Evolutionary conservation across 1,140 invertebrate species (phyloP), one percentile per base, ranked within the genome.

Genomic region (Gyrodactylus salaris): DNA sequence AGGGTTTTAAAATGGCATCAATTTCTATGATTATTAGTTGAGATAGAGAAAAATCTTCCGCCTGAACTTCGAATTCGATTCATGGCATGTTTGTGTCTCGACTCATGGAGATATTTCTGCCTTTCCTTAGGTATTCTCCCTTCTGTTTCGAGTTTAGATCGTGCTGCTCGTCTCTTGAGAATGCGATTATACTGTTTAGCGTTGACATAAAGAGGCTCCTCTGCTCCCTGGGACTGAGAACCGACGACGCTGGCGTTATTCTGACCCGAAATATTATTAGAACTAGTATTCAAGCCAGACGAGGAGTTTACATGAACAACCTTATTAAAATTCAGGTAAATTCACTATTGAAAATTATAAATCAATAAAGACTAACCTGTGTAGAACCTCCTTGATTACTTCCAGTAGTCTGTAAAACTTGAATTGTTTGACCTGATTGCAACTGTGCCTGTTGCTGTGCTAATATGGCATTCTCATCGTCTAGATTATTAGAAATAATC

Each of bases 21-120:
- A n/a, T n/a, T n/a, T n/a, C n/a, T n/a, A n/a, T n/a, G n/a, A n/a
- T n/a, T 54, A 54, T 54, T 54, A 54, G 7, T 54, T 7, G 34
- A n/a, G 69, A 74, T 72, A 24, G 68, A 27, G 73, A 70, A 73
- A 73, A 98, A 98, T 74, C 93, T 84, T 0, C 94, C 94, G 70
- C 93, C 94, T 82, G 93, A 90, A 1, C 93, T 93, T 74, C 94
- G 83, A 77, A 91, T 87, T 78, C 94, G 84, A 80, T 97, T 98
- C 88, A 97, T 91, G 0, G 94, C 94, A 79, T 98, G 94, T 77
- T 88, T 84, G 82, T 98, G 94, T 74, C 94, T 83, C 16, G 92
- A 97, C 82, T 97, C 93, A 77, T 98, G 93, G n/a, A 97, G 83
- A 79, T 97, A 98, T 89, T 96, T 97, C 87, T 92, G 80, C 82